These are phyloP conservation scores for Sinonovacula constricta DNA, from an alignment of 1,140 invertebrate species.

Conservation along the genomic window DNA sequence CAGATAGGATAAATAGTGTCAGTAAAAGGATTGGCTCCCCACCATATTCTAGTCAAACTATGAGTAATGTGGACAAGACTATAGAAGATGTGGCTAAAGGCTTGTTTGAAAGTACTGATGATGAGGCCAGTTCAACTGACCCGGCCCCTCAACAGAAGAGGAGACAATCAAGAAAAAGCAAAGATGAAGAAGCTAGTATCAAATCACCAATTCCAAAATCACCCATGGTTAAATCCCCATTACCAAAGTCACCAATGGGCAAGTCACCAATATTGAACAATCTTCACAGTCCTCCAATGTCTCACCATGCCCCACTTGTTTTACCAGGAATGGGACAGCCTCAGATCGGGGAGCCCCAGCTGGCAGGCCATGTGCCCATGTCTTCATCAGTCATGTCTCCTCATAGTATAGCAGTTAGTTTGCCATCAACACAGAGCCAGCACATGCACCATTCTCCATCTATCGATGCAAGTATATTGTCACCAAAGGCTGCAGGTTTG, in stretches of 20 bases:
- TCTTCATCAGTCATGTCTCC: no score
- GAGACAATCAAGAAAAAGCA: conserved; percentile 32
- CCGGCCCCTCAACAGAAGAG: conserved; percentile 24
- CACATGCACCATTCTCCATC: no score
- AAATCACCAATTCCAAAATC: conserved; percentile 27
- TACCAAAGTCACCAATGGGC: conserved; percentile 33
- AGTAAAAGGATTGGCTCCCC: conserved; percentile 21
- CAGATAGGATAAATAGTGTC: conserved; percentile 27
- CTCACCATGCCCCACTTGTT: conserved; percentile 25
- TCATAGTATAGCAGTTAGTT: no score
- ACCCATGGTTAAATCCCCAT: conserved; percentile 28
- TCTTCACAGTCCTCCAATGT: conserved; percentile 29
- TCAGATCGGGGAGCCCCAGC: conserved; percentile 42
- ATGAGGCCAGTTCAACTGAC: conserved; percentile 31
- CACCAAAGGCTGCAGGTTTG: conserved; percentile 1
- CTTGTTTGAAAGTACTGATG: conserved; percentile 67
- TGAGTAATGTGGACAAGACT: conserved; percentile 72
- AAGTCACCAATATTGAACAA: conserved; percentile 25
- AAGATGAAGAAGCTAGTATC: conserved; percentile 33
- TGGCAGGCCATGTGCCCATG: conserved; percentile 38
- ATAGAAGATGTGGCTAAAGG: conserved; percentile 76
- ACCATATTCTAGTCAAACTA: conserved; percentile 16
- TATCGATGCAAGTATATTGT: no score
- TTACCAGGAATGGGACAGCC: conserved; percentile 39
- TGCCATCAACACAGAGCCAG: no score